Evolutionary conservation across 2,888 invertebrate species (phyloP).

Genomic region (Cyaniris semiargus): DNA sequence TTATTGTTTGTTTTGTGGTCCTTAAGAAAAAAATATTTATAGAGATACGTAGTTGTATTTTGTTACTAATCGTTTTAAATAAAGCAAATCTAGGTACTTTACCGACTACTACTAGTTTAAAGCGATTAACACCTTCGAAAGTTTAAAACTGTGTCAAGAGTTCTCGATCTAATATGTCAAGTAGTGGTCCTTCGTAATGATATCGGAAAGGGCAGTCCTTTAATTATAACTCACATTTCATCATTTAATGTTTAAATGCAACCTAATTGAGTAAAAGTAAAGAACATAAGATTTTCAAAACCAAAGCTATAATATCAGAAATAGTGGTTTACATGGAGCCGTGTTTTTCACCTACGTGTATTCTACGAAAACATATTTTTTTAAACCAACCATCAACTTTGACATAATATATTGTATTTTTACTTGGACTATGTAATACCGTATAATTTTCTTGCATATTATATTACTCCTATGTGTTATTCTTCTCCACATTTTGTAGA

Average conservation of each 20-base stretch:
- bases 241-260: too few species aligned
- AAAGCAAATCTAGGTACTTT: not conserved
- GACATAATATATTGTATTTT: too few species aligned
- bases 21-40: too few species aligned
- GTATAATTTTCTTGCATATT: not conserved
- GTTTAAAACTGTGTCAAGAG: not conserved
- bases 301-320: not conserved
- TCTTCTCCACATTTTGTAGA: not conserved
- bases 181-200: not conserved
- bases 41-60: too few species aligned
- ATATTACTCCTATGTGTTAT: not conserved
- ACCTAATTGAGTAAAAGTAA: too few species aligned
- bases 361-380: not conserved
- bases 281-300: not conserved
- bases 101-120: not conserved
- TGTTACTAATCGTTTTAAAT: not conserved
- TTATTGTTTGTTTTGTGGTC: too few species aligned
- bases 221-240: not conserved
- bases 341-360: not conserved
- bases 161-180: not conserved
- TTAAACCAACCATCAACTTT: not conserved
- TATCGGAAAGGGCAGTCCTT: not conserved
- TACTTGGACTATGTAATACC: not conserved
- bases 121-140: not conserved
- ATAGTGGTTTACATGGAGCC: not conserved